Evolutionary conservation across 2,888 invertebrate species (phyloP), one percentile per base, ranked within the genome.

Genomic region (Bursaphelenchus okinawaensis): DNA sequence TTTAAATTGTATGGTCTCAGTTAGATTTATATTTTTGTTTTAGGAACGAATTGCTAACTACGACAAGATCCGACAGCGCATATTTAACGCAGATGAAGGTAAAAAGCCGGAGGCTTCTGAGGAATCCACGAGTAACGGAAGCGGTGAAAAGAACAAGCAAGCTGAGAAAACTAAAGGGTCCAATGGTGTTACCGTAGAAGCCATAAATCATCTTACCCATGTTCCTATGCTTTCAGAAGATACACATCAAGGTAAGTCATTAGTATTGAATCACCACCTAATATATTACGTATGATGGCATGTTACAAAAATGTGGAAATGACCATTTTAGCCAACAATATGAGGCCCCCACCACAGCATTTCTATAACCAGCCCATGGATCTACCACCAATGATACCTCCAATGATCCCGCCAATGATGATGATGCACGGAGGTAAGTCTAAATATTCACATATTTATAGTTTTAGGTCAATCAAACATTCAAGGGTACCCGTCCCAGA

Each of bases 21-120:
- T n/a, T n/a, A 4, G 29, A 27, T 57, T 57, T 28, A 28, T 1
- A 12, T 22, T 57, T 58, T 28, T 55, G 40, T 31, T 59, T 55
- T 58, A 59, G 60, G 60, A 59, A 19, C 60, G 60, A 55, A 50
- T 22, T 20, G 60, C 60, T n/a, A 59, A 59, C 52, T 59, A 59
- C 52, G 60, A 59, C 60, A 59, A 59, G 29, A 51, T 59, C 22
- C 31, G 60, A 4, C 55, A 59, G 23, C 60, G 60, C 8, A 59
- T 59, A 19, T 59, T 59, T 27, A 56, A 56, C 26, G 51, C 55
- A 23, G 19, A 50, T 16, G 27, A 31, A 8, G 20, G 22, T 16
- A 23, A 51, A 24, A 51, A 50, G 19, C 22, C 19, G 55, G 60
- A 59, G 19, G 28, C 24, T 2, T 16, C 20, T 16, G 16, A 19